A percentile compares a stretch with the other conserved stretches of the same genome.
These are phyloP conservation scores for Heptranchias perlo DNA, from an alignment of 2,113 vertebrate species.

Conservation along the genomic window DNA sequence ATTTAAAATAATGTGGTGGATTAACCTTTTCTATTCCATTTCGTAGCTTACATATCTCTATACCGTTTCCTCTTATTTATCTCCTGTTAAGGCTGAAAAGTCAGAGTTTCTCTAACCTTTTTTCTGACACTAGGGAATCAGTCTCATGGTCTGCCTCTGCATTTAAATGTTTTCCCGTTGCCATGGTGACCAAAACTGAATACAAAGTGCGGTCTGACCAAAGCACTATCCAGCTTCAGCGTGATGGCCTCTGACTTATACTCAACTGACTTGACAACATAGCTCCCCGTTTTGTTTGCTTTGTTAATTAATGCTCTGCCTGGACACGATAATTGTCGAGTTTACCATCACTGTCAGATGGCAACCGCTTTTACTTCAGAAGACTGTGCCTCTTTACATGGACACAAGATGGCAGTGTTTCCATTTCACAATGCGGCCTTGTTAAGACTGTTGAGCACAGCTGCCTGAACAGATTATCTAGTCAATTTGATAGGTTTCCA, in stretches of 20 bases:
- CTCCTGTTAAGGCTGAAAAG: neutral
- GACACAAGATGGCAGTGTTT: slow-evolving; percentile 19
- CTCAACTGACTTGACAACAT: neutral
- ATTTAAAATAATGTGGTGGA: neutral
- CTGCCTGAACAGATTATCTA: neutral
- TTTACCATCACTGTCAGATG: neutral
- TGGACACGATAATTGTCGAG: neutral
- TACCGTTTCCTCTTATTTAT: neutral
- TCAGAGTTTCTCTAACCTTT: neutral
- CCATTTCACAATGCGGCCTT: neutral
- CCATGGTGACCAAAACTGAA: neutral
- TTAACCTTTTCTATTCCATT: too few relatives aligned
- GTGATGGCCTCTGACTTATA: neutral
- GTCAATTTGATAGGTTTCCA: neutral
- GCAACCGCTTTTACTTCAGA: neutral
- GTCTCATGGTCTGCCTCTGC: neutral
- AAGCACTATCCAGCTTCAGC: neutral
- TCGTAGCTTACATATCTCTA: too few relatives aligned
- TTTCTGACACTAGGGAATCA: neutral
- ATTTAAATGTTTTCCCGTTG: neutral
- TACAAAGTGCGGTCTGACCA: neutral
- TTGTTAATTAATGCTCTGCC: neutral
- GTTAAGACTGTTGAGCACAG: neutral
- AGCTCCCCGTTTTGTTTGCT: neutral
- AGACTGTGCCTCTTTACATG: neutral